Conservation (phyloP, 1,140 invertebrate genomes). For the Drosophila rufa region DNA sequence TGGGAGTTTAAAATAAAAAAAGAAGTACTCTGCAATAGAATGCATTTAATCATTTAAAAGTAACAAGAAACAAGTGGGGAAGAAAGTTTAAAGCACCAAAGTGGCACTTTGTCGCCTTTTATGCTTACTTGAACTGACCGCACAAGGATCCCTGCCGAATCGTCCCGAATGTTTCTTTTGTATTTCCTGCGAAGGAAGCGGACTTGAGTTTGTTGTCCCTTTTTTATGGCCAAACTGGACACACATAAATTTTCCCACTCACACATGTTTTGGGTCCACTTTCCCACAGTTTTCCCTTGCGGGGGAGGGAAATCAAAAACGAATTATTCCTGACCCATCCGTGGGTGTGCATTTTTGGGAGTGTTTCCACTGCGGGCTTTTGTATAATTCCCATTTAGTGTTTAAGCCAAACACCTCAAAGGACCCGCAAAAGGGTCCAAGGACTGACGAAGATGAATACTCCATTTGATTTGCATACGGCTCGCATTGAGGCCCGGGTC, state of each 20-base stretch:
- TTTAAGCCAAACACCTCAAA: conserved; percentile 73
- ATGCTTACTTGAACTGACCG: conserved; percentile 72
- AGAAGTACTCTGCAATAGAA: conserved; percentile 42
- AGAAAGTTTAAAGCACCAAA: conserved; percentile 68
- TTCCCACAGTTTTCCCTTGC: conserved; percentile 44
- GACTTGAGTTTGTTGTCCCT: conserved; percentile 46
- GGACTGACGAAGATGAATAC: conserved; percentile 79
- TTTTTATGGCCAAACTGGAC: conserved; percentile 56
- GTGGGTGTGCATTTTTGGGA: conserved; percentile 11
- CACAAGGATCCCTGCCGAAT: conserved; percentile 49
- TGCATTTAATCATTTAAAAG: conserved; percentile 76
- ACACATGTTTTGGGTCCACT: conserved; percentile 60
- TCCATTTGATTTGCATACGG: conserved; percentile 74
- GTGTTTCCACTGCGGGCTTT: conserved; percentile 40
- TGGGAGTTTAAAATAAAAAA: conserved; percentile 43
- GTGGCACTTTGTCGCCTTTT: conserved; percentile 82
- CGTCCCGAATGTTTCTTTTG: conserved; percentile 48
- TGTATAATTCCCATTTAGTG: conserved; percentile 70
- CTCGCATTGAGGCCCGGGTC: conserved; percentile 33
- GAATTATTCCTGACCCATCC: conserved; percentile 59
- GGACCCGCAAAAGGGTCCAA: conserved; percentile 41
- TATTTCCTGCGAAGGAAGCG: conserved; percentile 40
- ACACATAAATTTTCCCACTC: conserved; percentile 43
- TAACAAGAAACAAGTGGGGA: conserved; percentile 54
- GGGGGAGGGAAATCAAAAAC: conserved; percentile 53